phyloP scores from a whole-genome alignment of 2,888 invertebrate species.

The Orgyia antiqua region DNA sequence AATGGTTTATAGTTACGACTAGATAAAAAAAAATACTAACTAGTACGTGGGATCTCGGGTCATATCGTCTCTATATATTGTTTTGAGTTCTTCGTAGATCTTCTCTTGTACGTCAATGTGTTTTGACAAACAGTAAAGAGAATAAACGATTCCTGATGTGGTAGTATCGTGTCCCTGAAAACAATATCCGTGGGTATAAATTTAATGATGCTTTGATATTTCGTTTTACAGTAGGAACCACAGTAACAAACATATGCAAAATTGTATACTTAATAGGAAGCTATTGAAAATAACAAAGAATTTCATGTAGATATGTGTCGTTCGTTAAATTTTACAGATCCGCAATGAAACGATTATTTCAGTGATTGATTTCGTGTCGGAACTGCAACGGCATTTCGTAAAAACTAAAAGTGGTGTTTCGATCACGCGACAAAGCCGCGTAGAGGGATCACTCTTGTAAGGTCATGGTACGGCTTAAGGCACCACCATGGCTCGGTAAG shows the following conservation, averaged over 20 bases:
- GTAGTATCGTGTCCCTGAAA: constrained; percentile 79
- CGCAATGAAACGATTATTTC: no score
- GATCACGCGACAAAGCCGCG: no score
- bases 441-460: no score
- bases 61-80: constrained; percentile 54
- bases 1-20: background rate
- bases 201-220: background rate
- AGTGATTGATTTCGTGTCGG: no score
- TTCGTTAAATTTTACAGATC: no score
- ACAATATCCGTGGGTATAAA: background rate
- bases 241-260: background rate
- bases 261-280: background rate
- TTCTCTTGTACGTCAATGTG: constrained; percentile 72
- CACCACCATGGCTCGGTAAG: no score
- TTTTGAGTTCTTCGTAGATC: constrained; percentile 63
- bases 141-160: constrained; percentile 74
- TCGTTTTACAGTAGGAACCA: background rate
- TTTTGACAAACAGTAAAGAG: constrained; percentile 68
- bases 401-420: no score
- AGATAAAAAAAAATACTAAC: constrained; percentile 31
- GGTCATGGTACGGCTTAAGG: no score
- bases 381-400: no score
- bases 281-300: no score
- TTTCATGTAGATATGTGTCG: no score
- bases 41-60: constrained; percentile 48